Percentiles rank a stretch among this genome's conserved stretches.
phyloP scores from a whole-genome alignment of 92 coral and sea anemone species.

The Porites cylindrica region DNA sequence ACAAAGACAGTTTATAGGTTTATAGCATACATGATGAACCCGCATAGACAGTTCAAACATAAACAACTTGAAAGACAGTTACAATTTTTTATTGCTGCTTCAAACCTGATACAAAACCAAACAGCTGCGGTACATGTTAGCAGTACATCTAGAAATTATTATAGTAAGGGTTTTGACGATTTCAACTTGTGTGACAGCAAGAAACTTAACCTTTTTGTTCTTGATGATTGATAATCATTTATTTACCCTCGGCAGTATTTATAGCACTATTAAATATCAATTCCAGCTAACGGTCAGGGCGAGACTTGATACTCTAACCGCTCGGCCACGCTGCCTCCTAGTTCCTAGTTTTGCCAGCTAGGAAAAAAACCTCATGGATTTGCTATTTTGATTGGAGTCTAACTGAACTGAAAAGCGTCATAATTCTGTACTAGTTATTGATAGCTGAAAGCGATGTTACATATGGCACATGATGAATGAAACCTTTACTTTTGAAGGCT shows the following conservation, averaged over 20 bases:
- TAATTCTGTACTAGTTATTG: constrained; percentile 16
- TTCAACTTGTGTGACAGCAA: constrained; percentile 24
- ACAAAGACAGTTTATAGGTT: too few species aligned
- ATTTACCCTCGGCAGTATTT: too few species aligned
- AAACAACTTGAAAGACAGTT: constrained; percentile 9
- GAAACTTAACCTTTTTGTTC: background rate
- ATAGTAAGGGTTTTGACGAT: background rate
- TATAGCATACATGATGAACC: background rate
- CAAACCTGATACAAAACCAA: constrained; percentile 19
- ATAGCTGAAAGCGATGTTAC: constrained; percentile 52
- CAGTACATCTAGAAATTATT: constrained; percentile 12
- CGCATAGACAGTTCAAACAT: constrained; percentile 19
- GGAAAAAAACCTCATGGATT: too few species aligned
- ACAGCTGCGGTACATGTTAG: constrained; percentile 17
- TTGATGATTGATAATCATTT: too few species aligned
- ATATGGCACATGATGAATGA: constrained; percentile 48
- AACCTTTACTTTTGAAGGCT: constrained; percentile 62
- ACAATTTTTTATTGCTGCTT: constrained; percentile 2
- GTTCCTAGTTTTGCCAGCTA: too few species aligned
- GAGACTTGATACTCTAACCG: too few species aligned
- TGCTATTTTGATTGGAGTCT: background rate
- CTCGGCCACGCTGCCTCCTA: too few species aligned
- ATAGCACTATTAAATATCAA: too few species aligned
- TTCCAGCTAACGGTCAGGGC: too few species aligned
- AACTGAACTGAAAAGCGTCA: constrained; percentile 9